A percentile compares a stretch with the other conserved stretches of the same genome.
Evolutionary conservation across 2,888 invertebrate species (phyloP).

Genomic region (Himalopsyche tibetana): DNA sequence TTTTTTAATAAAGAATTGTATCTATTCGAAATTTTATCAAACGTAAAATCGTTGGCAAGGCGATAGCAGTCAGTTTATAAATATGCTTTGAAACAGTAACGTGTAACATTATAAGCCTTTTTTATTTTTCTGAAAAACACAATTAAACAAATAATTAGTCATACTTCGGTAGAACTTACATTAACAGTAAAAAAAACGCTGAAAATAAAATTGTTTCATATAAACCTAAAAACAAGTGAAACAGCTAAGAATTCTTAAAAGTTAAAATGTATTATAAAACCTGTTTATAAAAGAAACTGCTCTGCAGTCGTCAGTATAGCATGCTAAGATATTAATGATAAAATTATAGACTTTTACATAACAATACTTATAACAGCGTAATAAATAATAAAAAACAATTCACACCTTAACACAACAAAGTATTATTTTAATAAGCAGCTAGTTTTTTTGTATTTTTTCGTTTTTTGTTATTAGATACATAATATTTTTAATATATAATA

Average conservation of each 20-base stretch:
- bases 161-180: neutral
- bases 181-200: slow-evolving; percentile 1
- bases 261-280: slow-evolving; percentile 5
- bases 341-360: slow-evolving; percentile 28
- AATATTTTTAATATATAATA: neutral
- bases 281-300: slow-evolving; percentile 29
- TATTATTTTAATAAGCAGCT: slow-evolving; percentile 13
- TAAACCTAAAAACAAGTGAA: neutral
- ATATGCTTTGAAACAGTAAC: slow-evolving; percentile 26
- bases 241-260: neutral
- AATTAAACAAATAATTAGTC: slow-evolving; percentile 2
- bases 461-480: slow-evolving; percentile 29
- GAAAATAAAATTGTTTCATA: neutral
- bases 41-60: neutral
- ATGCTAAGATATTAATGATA: neutral
- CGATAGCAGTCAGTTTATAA: neutral
- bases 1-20: neutral
- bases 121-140: slow-evolving; percentile 11
- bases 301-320: slow-evolving; percentile 20
- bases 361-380: slow-evolving; percentile 28
- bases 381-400: slow-evolving; percentile 18
- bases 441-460: neutral
- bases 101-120: slow-evolving; percentile 17
- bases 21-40: neutral
- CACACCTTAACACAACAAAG: neutral